Base-by-base conservation (phyloP, 2,888 invertebrate species). In the Patella ulyssiponensis region DNA sequence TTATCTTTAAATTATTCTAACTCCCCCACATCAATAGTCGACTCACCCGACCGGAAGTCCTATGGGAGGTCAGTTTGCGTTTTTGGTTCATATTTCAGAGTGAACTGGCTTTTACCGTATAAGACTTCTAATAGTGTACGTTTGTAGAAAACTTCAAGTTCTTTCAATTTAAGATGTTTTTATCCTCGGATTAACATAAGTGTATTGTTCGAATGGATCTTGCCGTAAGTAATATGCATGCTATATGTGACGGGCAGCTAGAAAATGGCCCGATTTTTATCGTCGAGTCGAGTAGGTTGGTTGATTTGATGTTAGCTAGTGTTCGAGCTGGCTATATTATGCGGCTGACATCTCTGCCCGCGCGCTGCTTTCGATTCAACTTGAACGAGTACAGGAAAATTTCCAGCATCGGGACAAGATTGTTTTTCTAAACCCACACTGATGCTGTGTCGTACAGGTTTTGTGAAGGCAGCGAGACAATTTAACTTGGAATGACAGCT, bases 11-110 rank as follows among this genome's bases (percentile, higher is more conserved):
- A 23, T 23, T 73, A n/a, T 51, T 73, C 76, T 76, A 17, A 23
- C 73, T 52, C 72, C 76, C 76, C 76, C 73, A 23, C 69, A 52
- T 51, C 27, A 23, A 52, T 72, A 76, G 20, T 72, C 73, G 80
- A 56, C 52, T 53, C 54, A 54, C 75, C 80, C 74, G 78, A 75
- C 80, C 80, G 80, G 80, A 80, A 80, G 80, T 80, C 72, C 76
- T 69, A 74, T 75, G 76, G 76, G 80, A 80, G 80, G 80, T 80
- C 80, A 80, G 71, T 71, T 64, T 51, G 73, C 73, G 78, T 76
- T 72, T 71, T 76, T 33, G 72, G 77, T 77, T 79, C 77, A 72
- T 70, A 71, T 76, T 74, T 74, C 74, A 72, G 71, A 54, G 44
- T 69, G 23, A 71, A 76, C 64, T 64, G 20, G 64, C 64, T 64